Evolutionary conservation across 2,888 invertebrate species (phyloP), one percentile per base, ranked within the genome.

Genomic region (Papilio demoleus): DNA sequence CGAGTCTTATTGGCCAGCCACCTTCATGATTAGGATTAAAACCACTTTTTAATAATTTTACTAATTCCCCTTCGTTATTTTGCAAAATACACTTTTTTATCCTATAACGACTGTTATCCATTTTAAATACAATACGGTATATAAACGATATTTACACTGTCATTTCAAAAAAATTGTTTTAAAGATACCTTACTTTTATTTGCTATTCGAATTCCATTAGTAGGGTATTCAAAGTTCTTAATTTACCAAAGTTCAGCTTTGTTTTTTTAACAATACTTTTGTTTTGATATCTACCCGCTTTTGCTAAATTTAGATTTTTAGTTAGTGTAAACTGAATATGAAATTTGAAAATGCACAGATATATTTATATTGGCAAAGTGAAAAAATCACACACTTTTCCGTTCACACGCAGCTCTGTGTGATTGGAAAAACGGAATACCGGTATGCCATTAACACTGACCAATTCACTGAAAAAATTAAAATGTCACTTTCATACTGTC

Each of bases 1-100:
- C 91, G 70, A 89, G 72, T 74, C 92, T 79, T 19, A 92, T 83
- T n/a, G 88, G 87, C 91, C 90, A 92, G 53, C 92, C 92, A 24
- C 87, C 84, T 78, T 84, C 87, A 69, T 80, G 82, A 74, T 92
- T 90, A 40, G 91, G 88, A 72, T 92, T 87, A 69, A 90, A 79
- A 22, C 91, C 90, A 47, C 76, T 75, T 58, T 77, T 83, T 66
- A 92, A 77, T 61, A 85, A 77, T 65, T 86, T 81, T 17, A 74
- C 73, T 61, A 90, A 75, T 70, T 85, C 85, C 27, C 74, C 73
- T 65, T 83, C 83, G 65, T 85, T 84, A 70, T 86, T 84, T 70
- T 75, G 79, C 67, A 79, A 72, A 71, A 90, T 88, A 56, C 80
- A 76, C 61, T 77, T 77, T 78, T 81, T 86, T 47, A 90, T 79